Evolutionary conservation across 2,888 invertebrate species (phyloP), one percentile per base, ranked within the genome.

Genomic region (Monoplex corrugatus): DNA sequence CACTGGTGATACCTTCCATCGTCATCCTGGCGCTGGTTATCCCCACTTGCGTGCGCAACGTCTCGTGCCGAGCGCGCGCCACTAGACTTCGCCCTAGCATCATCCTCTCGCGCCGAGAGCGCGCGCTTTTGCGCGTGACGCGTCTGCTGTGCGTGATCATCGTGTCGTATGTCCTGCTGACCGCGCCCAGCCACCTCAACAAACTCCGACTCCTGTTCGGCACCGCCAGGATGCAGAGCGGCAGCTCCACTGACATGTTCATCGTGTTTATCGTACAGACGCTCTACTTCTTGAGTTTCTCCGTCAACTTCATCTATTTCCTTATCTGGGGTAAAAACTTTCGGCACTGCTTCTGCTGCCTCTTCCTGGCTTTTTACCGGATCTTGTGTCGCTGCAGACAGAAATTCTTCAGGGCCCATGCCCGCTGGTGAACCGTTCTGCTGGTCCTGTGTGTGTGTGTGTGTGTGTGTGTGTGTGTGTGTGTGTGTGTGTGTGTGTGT

Each of bases 271-370:
- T 93, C 8, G 92, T 92, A 43, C 93, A 93, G 87, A 88, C 92
- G 38, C 68, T 94, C 2, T 94, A 93, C 85, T 94, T 93, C 86
- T 83, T 92, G 57, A 93, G 93, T 43, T 93, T 93, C 87, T 92
- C 92, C 85, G 91, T 92, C 35, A 94, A 94, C 78, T 91, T 94
- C 50, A 86, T 93, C 19, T 94, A 92, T 68, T 93, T 93, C 89
- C 87, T 94, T 5, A 91, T 92, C 35, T 93, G 93, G 94, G 93
- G 93, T n/a, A 91, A 92, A 50, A 94, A 94, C 89, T 94, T 92
- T 84, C 87, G 93, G 43, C 91, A 92, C 84, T 93, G 92, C 45
- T 90, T 92, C 43, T 57, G 40, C 63, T 44, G 23, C 84, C 35
- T 85, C 57, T 23, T 28, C 16, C 19, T 19, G 13, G 50, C 43